A percentile compares a stretch with the other conserved stretches of the same genome.
These are phyloP conservation scores for Oplegnathus fasciatus DNA, from an alignment of 2,113 vertebrate species.

Conservation along the genomic window DNA sequence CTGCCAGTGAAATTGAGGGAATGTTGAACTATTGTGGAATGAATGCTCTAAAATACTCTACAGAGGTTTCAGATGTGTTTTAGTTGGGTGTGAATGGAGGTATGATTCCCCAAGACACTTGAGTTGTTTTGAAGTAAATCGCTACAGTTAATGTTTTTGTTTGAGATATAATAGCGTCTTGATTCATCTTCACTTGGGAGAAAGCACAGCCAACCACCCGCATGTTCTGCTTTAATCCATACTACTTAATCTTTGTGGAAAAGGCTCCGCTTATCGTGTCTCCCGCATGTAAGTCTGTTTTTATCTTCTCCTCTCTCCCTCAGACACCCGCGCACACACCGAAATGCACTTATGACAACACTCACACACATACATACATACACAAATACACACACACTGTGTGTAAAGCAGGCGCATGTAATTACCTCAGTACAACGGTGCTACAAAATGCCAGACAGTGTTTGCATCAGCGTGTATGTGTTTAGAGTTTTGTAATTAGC, in stretches of 20 bases:
- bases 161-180: conserved; percentile 72
- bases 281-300: conserved; percentile 76
- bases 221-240: conserved; percentile 79
- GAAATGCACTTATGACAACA: conserved; percentile 54
- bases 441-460: conserved; percentile 81
- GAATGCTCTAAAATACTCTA: conserved; percentile 17
- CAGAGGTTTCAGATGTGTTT: conserved; percentile 32
- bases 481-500: conserved; percentile 86
- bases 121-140: conserved; percentile 72
- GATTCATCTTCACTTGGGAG: conserved; percentile 71
- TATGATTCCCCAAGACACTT: conserved; percentile 62
- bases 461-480: conserved; percentile 80
- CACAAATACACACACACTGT: conserved; percentile 39
- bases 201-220: conserved; percentile 64
- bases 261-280: conserved; percentile 76
- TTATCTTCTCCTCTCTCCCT: conserved; percentile 66
- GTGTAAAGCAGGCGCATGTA: conserved; percentile 69
- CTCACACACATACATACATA: conserved; percentile 40
- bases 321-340: conserved; percentile 46
- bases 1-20: neutral
- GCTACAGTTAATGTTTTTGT: conserved; percentile 75
- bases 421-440: conserved; percentile 74
- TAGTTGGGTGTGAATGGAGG: conserved; percentile 44
- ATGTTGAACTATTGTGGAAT: conserved; percentile 13
- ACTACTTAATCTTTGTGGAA: conserved; percentile 76